Evolutionary conservation across 2,113 vertebrate genomes (phyloP).

Genomic region (Colistium nudipinnis): DNA sequence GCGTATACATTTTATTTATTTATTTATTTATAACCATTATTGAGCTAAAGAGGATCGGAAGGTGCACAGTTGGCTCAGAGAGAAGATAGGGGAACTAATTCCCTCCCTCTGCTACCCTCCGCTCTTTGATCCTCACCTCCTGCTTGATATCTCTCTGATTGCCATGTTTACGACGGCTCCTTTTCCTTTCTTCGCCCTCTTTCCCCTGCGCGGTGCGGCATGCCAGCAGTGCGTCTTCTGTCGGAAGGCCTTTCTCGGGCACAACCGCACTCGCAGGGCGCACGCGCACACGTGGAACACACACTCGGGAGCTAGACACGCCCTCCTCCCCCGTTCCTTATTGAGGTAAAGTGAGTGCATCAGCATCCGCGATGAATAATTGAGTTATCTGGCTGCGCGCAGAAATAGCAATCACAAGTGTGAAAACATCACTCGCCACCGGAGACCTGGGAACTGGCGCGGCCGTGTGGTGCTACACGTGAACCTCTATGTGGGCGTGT

Average conservation of each 20-base stretch:
- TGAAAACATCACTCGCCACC: constrained; percentile 78
- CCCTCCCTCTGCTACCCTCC: constrained; percentile 57
- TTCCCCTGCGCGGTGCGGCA: constrained; percentile 50
- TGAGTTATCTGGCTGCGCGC: constrained; percentile 77
- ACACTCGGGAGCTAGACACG: constrained; percentile 45
- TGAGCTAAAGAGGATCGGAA: constrained; percentile 60
- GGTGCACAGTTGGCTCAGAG: constrained; percentile 58
- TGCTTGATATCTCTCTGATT: constrained; percentile 63
- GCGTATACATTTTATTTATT: constrained; percentile 38
- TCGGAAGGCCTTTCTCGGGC: constrained; percentile 47
- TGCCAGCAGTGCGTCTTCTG: constrained; percentile 66
- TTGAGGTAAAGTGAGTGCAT: constrained; percentile 76
- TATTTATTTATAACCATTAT: constrained; percentile 58
- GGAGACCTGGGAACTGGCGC: constrained; percentile 55
- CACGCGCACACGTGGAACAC: constrained; percentile 6
- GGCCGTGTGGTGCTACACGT: constrained; percentile 56
- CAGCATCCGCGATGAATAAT: constrained; percentile 79
- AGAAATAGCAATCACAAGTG: constrained; percentile 83
- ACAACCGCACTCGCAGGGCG: not conserved
- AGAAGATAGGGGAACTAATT: constrained; percentile 69
- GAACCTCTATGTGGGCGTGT: not conserved
- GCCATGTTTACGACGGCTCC: constrained; percentile 75
- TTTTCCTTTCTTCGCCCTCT: constrained; percentile 43
- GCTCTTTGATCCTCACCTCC: constrained; percentile 73
- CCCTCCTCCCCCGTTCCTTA: constrained; percentile 54